Percentiles rank a stretch among this genome's conserved stretches.
Conservation (phyloP, 2,797 vertebrate species). For the Chelmon rostratus region DNA sequence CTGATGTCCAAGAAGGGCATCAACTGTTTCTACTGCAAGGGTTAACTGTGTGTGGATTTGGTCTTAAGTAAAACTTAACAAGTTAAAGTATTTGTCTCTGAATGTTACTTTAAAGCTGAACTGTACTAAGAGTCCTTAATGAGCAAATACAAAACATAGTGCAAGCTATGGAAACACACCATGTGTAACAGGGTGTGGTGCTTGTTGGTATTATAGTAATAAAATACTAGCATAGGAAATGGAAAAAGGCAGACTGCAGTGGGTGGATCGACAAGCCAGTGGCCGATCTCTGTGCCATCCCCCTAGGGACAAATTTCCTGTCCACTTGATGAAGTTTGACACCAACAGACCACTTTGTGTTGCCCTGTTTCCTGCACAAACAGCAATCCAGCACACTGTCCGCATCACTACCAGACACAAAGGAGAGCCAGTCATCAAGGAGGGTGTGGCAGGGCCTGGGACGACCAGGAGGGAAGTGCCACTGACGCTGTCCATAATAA, state of each 20-base stretch:
- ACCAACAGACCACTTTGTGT: conserved; percentile 42
- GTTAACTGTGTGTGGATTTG: not conserved
- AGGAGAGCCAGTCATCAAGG: conserved; percentile 61
- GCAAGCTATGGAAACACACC: not conserved
- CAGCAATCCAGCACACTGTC: conserved; percentile 31
- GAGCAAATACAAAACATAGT: not conserved
- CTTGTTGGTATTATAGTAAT: not conserved
- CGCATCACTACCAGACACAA: conserved; percentile 64
- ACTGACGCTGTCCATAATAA: conserved; percentile 45
- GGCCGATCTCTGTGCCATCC: conserved; percentile 7
- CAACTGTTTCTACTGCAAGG: not conserved
- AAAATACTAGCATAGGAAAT: conserved; percentile 15
- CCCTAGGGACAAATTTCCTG: conserved; percentile 38
- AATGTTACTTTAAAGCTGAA: not conserved
- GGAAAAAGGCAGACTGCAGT: conserved; percentile 17
- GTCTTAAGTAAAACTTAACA: not conserved
- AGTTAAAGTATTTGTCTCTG: not conserved
- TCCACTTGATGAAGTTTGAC: conserved; percentile 43
- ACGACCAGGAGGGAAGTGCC: conserved; percentile 63
- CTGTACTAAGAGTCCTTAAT: not conserved
- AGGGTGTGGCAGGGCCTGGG: conserved; percentile 79
- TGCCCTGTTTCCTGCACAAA: conserved; percentile 53
- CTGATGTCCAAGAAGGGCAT: conserved; percentile 4
- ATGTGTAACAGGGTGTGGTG: conserved; percentile 27
- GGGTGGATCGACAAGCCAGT: conserved; percentile 21